Evolutionary conservation across 1,140 invertebrate genomes (phyloP).

Genomic region (Dufourea novaeangliae): DNA sequence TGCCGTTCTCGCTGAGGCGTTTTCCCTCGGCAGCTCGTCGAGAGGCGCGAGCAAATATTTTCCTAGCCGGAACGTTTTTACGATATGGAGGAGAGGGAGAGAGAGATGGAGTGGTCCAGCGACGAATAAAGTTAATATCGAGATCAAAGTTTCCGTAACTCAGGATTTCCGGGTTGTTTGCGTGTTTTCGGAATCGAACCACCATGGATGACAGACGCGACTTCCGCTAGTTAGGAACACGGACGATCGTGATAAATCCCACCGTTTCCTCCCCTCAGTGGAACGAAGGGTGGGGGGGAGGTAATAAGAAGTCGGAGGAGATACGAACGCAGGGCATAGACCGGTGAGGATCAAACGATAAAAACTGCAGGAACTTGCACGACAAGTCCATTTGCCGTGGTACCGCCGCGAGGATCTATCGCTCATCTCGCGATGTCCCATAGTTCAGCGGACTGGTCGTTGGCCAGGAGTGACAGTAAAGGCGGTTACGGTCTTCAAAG

Average conservation of each 20-base stretch:
- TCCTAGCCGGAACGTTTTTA: constrained; percentile 27
- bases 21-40: constrained; percentile 10
- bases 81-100: constrained; percentile 14
- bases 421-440: background rate
- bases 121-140: constrained; percentile 46
- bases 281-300: constrained; percentile 4
- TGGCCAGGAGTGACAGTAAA: constrained; percentile 20
- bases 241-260: constrained; percentile 62
- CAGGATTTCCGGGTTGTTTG: constrained; percentile 26
- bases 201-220: background rate
- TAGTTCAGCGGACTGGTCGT: background rate
- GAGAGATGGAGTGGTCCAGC: too few species aligned
- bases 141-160: constrained; percentile 30
- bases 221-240: constrained; percentile 30
- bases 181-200: constrained; percentile 18
- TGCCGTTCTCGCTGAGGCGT: background rate
- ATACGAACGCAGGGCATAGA: constrained; percentile 16
- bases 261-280: too few species aligned
- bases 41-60: constrained; percentile 24
- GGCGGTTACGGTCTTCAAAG: constrained; percentile 16
- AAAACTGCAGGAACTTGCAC: constrained; percentile 29
- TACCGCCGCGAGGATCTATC: constrained; percentile 9
- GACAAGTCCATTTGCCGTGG: constrained; percentile 36
- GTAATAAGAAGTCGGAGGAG: constrained; percentile 65
- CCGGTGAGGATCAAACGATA: constrained; percentile 20